Percentiles rank a stretch among this genome's conserved stretches.
These are phyloP conservation scores for Rhegmatorhina hoffmannsi DNA, from an alignment of 2,113 vertebrate species.

Conservation along the genomic window DNA sequence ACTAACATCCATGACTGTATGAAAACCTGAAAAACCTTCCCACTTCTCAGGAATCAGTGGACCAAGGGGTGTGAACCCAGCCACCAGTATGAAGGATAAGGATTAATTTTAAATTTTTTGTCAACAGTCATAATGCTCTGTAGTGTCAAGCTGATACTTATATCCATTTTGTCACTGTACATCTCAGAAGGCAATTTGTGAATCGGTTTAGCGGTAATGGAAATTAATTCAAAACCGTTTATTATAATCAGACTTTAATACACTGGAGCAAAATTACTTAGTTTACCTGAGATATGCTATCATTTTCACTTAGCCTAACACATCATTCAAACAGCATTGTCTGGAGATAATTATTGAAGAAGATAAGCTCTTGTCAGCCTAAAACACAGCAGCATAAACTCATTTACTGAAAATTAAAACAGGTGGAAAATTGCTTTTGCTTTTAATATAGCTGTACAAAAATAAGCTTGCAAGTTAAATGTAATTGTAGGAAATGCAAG, in stretches of 20 bases:
- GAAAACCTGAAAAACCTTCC: neutral
- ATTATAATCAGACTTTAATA: conserved; percentile 14
- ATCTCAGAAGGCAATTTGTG: neutral
- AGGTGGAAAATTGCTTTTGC: neutral
- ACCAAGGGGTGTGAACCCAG: neutral
- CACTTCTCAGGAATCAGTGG: neutral
- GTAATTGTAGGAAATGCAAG: neutral
- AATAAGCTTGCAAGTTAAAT: neutral
- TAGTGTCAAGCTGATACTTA: neutral
- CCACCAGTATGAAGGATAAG: neutral
- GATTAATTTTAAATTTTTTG: neutral
- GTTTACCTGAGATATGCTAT: neutral
- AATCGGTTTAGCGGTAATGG: neutral
- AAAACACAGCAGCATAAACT: neutral
- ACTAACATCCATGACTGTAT: neutral
- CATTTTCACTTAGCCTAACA: conserved; percentile 22
- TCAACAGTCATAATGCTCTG: neutral
- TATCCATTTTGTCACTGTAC: neutral
- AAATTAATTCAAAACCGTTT: neutral
- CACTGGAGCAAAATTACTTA: neutral
- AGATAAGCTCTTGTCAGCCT: neutral
- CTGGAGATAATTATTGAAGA: conserved; percentile 15
- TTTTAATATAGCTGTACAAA: conserved; percentile 14
- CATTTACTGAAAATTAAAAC: conserved; percentile 30
- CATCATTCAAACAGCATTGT: neutral